Base-by-base conservation (phyloP, 2,797 vertebrate genomes). In the Hydrocynus forskahlii region DNA sequence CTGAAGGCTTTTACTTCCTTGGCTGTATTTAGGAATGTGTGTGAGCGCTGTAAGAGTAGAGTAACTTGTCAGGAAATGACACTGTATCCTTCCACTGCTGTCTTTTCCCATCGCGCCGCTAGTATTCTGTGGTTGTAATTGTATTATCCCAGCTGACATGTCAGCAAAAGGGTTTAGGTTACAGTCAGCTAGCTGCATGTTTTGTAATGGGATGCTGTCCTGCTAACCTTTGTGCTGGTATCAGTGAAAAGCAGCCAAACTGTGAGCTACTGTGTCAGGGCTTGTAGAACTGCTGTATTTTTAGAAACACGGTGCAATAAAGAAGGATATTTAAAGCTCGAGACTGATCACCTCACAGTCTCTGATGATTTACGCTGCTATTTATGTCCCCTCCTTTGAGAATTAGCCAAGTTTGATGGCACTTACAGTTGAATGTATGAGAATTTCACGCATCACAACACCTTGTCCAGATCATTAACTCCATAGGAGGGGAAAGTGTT, bases 151-250 rank as follows among this genome's bases (percentile, higher is more conserved):
- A 64, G 68, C 81, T 75, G 55, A 82, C 68, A 43, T 76, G 83
- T 69, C 59, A 66, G 79, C 57, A 79, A 63, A n/a, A 78, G 25
- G 35, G 63, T 64, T 84, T 87, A 23, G 69, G 68, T 84, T 84
- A 78, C 75, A 82, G 74, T 70, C 63, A 64, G 23, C 59, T 63
- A 19, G 19, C 25, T 69, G 40, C 23, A 76, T 78, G 76, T 87
- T 86, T 79, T 87, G 84, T 85, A 84, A 87, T 25, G 54, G 38
- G 86, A 88, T 79, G 73, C 77, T 2, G 35, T 35, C 76, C 81
- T 60, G 38, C 69, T 62, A 72, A 80, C 76, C 78, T 86, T 76
- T 80, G 52, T 21, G 25, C 43, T 71, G 38, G 48, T 67, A 57
- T 29, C 76, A 59, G 7, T 52, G 43, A 50, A 63, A 69, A 66